Base-by-base conservation (phyloP, 2,888 invertebrate species). In the Drosophila prolongata region DNA sequence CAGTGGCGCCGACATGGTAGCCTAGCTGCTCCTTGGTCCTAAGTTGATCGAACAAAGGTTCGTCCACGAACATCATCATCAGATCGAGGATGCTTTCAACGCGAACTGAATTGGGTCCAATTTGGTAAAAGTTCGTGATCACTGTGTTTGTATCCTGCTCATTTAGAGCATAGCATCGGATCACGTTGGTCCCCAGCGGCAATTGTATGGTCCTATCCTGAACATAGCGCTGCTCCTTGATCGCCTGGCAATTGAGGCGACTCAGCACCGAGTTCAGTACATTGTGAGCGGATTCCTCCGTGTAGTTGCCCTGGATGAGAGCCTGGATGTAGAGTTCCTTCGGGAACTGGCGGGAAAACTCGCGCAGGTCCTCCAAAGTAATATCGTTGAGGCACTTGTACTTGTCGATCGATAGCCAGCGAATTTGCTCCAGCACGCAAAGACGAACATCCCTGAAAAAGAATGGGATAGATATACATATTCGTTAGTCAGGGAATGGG, bases 1-100 rank as follows among this genome's bases (percentile, higher is more conserved):
- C 93, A 64, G 94, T 93, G 76, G 95, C 95, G 83, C 93, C 95
- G 24, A 98, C 97, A 89, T 95, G 94, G 92, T 98, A 98, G 0
- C 98, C 98, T 3, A 98, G 93, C 92, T 98, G 98, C 89, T 98
- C 96, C 91, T 96, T 95, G 0, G 98, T 98, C 58, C 98, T 94
- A 24, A 98, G 93, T 46, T 94, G 94, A 92, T 98, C 96, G 92
- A 98, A 98, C 49, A 97, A 93, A 0, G 98, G 98, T 92, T 98
- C 98, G 90, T 97, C 96, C 93, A 98, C 96, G 64, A 97, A 92
- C 93, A 97, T 96, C 94, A 95, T 95, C 38, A 98, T 92, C 40
- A 97, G 91, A 91, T 98, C 96, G 1, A 97, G 93, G 0, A 95
- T 94, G 67, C 95, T 94, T 50, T 94, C 94, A 66, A 94, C 94